Conservation (phyloP, 2,797 vertebrate species). For the Notoglanidium macrostoma region DNA sequence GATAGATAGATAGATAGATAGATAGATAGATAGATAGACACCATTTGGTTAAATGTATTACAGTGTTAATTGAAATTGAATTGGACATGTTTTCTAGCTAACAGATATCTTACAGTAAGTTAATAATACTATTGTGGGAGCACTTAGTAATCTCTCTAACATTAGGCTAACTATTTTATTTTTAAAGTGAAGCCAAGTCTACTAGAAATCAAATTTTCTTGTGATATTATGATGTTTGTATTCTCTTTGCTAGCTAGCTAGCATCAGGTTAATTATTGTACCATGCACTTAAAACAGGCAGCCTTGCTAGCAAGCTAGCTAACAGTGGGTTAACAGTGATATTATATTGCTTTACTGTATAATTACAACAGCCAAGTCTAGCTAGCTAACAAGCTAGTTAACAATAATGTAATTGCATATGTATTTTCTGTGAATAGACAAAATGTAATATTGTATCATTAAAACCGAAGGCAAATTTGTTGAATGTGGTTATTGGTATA, state of each 20-base stretch:
- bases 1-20: too few species aligned
- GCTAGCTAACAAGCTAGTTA: not conserved
- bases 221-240: not conserved
- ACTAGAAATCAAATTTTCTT: not conserved
- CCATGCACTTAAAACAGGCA: not conserved
- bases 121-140: not conserved
- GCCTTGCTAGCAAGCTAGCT: not conserved
- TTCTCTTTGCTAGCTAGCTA: not conserved
- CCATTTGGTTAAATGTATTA: too few species aligned
- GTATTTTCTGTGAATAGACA: not conserved
- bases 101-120: not conserved
- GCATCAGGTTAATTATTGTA: not conserved
- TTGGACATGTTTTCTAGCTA: not conserved
- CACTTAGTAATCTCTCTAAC: not conserved
- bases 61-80: not conserved
- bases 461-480: not conserved
- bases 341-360: not conserved
- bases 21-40: too few species aligned
- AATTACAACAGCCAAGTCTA: not conserved
- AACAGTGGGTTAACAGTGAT: not conserved
- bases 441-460: not conserved
- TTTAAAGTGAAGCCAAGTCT: not conserved
- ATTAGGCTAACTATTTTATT: not conserved
- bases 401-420: not conserved
- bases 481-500: not conserved